phyloP scores from a whole-genome alignment of 2,888 invertebrate genomes.

The Lithophane leautieri region DNA sequence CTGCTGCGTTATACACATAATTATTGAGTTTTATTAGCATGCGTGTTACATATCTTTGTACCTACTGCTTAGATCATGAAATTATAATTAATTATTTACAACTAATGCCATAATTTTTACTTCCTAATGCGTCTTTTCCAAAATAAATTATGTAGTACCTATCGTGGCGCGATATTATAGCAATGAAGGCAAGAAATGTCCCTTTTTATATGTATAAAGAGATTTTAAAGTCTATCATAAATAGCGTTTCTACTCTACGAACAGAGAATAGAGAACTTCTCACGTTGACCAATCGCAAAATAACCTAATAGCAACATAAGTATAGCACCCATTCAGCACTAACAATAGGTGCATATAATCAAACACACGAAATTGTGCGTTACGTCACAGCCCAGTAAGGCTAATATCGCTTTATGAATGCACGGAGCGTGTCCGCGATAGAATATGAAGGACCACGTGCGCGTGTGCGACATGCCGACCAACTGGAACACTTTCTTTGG shows the following conservation, averaged over 20 bases:
- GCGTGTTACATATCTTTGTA: constrained; percentile 16
- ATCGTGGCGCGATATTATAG: too few relatives aligned
- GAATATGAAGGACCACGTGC: constrained; percentile 68
- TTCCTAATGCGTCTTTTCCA: neutral
- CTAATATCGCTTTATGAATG: constrained; percentile 64
- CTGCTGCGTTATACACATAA: constrained; percentile 27
- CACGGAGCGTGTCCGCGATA: constrained; percentile 66
- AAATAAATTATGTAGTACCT: neutral
- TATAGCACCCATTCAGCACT: constrained; percentile 6
- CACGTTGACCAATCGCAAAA: too few relatives aligned
- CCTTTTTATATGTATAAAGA: too few relatives aligned
- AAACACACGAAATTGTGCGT: constrained; percentile 32
- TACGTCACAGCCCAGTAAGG: constrained; percentile 49
- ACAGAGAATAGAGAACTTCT: too few relatives aligned
- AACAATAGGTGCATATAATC: constrained; percentile 4
- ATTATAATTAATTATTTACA: neutral
- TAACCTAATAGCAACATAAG: too few relatives aligned
- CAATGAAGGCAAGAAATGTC: too few relatives aligned
- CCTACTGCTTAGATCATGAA: constrained; percentile 3
- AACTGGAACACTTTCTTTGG: constrained; percentile 77
- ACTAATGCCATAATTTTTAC: neutral
- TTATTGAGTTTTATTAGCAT: constrained; percentile 40
- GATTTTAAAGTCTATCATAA: too few relatives aligned
- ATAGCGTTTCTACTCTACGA: too few relatives aligned
- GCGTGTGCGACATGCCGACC: constrained; percentile 59